Evolutionary conservation across 1,140 invertebrate genomes (phyloP), one percentile per base, ranked within the genome.

Genomic region (Parapsyche elsis): DNA sequence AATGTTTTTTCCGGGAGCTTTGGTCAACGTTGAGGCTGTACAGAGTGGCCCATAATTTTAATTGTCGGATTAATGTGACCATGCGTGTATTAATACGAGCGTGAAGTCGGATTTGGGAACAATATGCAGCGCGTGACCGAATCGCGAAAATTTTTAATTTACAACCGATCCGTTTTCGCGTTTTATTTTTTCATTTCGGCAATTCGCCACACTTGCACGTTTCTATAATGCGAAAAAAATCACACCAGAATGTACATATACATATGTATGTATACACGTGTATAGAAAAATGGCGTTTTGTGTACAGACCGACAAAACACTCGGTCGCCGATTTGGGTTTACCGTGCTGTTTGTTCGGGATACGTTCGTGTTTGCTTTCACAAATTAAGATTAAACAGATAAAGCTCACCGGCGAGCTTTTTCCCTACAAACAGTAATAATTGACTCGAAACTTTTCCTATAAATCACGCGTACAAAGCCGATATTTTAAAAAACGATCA

Each of bases 371-470:
- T 67, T 67, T 67, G 24, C 21, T 67, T 67, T 67, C 61, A 7
- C 61, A 67, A 67, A 67, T 67, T 67, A 67, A 67, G 61, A 67
- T 67, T 67, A 67, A 67, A 67, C 61, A 67, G 21, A 53, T 53
- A 53, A 14, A 53, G 10, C 16, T 53, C 61, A 23, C 61, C 61
- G 12, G 14, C 49, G 49, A 12, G 12, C 49, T 53, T 53, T 53
- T 53, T 53, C 49, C 49, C 12, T 4, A 12, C 49, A 53, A 53
- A 53, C 49, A 53, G 49, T 16, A 53, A 53, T 53, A 53, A 53
- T 53, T 12, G 49, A 53, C 49, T 16, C 12, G 12, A 53, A 53
- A 4, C 49, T 2, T 4, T 38, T 38, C 7, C 7, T 38, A 4
- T 7, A 38, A 38, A 38, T 38, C 30, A 38, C 7, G 1, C 30